A percentile compares a stretch with the other conserved stretches of the same genome.
Conservation (phyloP, 37 sponge, comb jelly and placozoan species). For the Agelas oroides region DNA sequence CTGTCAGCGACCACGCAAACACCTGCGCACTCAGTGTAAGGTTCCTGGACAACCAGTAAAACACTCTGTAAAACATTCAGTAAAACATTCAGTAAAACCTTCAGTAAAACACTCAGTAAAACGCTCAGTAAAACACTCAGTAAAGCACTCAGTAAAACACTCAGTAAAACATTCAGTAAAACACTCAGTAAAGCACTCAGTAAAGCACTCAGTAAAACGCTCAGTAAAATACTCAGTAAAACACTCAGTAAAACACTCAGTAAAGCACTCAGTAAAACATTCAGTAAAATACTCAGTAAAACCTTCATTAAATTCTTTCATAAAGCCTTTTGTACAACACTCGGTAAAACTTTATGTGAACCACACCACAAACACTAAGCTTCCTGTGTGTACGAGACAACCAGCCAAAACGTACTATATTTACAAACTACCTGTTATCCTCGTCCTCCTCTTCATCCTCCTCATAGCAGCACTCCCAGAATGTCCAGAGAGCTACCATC, state of each 20-base stretch:
- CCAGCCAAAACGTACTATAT: too few relatives aligned
- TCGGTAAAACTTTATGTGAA: too few relatives aligned
- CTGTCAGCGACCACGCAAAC: slow-evolving; percentile 37
- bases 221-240: background rate
- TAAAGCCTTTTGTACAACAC: too few relatives aligned
- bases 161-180: too few relatives aligned
- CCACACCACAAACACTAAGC: too few relatives aligned
- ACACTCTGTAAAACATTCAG: background rate
- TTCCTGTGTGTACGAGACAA: too few relatives aligned
- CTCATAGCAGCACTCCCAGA: slow-evolving; percentile 61
- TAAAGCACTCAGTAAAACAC: too few relatives aligned
- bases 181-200: too few relatives aligned
- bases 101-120: too few relatives aligned
- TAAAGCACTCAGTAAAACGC: background rate
- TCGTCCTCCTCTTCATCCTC: slow-evolving; percentile 42
- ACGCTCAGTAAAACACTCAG: too few relatives aligned
- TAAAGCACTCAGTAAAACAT: background rate
- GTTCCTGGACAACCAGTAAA: slow-evolving; percentile 3
- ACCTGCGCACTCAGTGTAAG: slow-evolving; percentile 13
- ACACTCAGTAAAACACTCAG: background rate
- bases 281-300: background rate
- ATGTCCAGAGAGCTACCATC: slow-evolving; percentile 38
- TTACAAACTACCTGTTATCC: slow-evolving; percentile 15
- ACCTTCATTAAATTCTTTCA: too few relatives aligned
- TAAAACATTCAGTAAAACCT: background rate